Evolutionary conservation across 1,140 invertebrate species (phyloP), one percentile per base, ranked within the genome.

Genomic region (Lepidurus arcticus): DNA sequence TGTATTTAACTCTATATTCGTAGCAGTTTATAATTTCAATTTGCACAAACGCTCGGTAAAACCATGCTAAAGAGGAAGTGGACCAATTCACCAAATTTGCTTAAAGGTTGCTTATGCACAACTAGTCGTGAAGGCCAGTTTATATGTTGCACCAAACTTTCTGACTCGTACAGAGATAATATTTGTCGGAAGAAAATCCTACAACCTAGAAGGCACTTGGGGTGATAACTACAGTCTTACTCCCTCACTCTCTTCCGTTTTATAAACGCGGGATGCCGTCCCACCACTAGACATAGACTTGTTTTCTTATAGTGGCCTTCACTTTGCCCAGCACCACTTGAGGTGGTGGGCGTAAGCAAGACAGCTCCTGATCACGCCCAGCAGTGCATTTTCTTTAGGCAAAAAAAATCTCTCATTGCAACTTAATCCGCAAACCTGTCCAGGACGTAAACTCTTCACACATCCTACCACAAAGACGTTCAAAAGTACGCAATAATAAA

Each of bases 201-300:
- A 65, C 53, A 65, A 21, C 13, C 53, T 16, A 65, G 53, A 65
- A 9, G 53, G 53, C 53, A 65, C 53, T 65, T 65, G 1, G 13
- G 53, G 53, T 65, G 53, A 65, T 65, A 65, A 65, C 53, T 65
- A 47, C 45, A 65, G 53, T 65, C 53, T 65, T 65, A 65, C 53
- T 65, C 53, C 53, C 53, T 65, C 53, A 16, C 53, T 65, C 53
- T 21, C 16, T 65, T 65, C 53, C 53, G 21, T 65, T 65, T 65
- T 65, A 65, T 65, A 65, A 65, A 65, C 53, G 53, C 21, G 53
- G 21, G 53, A 13, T 65, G 9, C 53, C 53, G 53, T 21, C 53
- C 53, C n/a, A 10, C 53, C 16, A 21, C 16, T 16, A 16, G 53
- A 65, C 53, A n/a, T 65, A n/a, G 21, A 65, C 16, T 65, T 65